Percentiles rank a stretch among this genome's conserved stretches.
phyloP scores from a whole-genome alignment of 2,888 invertebrate species.

The Tromatobia lineatoria region DNA sequence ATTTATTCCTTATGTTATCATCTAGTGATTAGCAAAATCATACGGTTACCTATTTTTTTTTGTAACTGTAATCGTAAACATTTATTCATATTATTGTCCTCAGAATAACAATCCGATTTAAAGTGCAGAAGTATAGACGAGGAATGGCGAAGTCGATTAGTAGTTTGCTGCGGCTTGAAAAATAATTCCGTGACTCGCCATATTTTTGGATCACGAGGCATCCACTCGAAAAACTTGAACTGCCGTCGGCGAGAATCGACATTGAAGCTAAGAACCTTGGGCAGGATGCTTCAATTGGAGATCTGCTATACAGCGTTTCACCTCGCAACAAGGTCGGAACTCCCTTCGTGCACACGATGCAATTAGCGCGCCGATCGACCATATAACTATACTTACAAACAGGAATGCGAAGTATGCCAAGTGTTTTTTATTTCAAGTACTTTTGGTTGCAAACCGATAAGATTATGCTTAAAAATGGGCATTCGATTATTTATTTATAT shows the following conservation, averaged over 20 bases:
- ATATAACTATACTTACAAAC: background rate
- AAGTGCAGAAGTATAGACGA: background rate
- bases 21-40: no score
- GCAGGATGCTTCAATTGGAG: slow-evolving; percentile 38
- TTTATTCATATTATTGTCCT: no score
- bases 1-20: no score
- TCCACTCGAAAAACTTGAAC: background rate
- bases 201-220: background rate
- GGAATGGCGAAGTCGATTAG: background rate
- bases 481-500: no score
- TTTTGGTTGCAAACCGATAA: no score
- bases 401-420: background rate
- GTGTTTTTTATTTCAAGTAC: no score
- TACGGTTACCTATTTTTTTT: no score
- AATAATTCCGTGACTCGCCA: background rate
- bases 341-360: slow-evolving; percentile 2
- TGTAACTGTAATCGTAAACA: no score
- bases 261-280: background rate
- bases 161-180: background rate
- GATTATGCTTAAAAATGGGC: no score
- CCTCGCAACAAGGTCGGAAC: slow-evolving; percentile 5
- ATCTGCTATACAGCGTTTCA: background rate
- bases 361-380: slow-evolving; percentile 25
- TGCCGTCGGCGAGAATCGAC: background rate
- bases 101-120: no score